Base-by-base conservation (phyloP, 1,140 invertebrate genomes). In the Leucophenga varia region DNA sequence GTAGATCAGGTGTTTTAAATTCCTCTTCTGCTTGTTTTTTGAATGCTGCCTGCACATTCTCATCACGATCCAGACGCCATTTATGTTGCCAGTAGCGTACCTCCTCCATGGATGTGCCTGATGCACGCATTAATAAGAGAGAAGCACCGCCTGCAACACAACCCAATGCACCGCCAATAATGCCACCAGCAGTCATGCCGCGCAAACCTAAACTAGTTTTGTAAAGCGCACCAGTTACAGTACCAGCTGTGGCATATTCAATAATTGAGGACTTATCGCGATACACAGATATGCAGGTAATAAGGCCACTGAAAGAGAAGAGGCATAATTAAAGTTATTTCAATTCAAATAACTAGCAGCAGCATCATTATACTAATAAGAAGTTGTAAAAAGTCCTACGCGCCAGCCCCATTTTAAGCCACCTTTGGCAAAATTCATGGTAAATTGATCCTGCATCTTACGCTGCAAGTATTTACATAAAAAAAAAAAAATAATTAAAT, bases 301-400 rank as follows among this genome's bases (percentile, higher is more conserved):
- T 75, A 43, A 82, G 64, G 34, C 79, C 69, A 57, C 86, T 88
- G 57, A 79, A 74, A 47, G 28, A 18, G 19, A 38, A 14, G 16
- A 41, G 13, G 20, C 48, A 2, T 34, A 43, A 34, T 13, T 34
- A 30, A 44, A n/a, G 10, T 19, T 13, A 13, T 21, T 32, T 39
- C 16, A 34, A 16, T 8, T 16, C 3, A 18, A 9, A 22, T 18
- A 13, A 8, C 32, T 41, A 44, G 20, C 40, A 14, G 55, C 74
- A n/a, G n/a, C n/a, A n/a, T n/a, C n/a, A n/a, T n/a, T n/a, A 79
- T 77, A 86, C 84, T 82, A 80, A 75, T 85, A 89, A 2, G 80
- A 71, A 6, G 79, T 79, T 44, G 80, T 79, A 56, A 90, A 90
- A 2, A 82, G 49, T 2, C 77, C 79, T 28, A 88, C 52, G 57